These are phyloP conservation scores for Sula dactylatra DNA, from an alignment of 2,113 vertebrate species.

Conservation along the genomic window DNA sequence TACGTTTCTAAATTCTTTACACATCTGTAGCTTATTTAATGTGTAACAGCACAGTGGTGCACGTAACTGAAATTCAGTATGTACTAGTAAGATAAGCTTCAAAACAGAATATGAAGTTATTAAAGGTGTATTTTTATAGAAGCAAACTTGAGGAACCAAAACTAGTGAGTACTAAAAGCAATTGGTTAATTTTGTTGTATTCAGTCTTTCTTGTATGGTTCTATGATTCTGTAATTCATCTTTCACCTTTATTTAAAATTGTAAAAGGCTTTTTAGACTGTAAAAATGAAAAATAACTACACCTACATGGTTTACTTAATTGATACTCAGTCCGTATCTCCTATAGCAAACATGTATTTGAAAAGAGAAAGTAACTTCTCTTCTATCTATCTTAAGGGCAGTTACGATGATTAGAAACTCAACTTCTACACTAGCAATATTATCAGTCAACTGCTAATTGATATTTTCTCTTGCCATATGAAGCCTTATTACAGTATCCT, in stretches of 20 bases:
- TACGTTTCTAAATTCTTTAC: not conserved
- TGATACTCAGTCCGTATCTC: rapidly evolving
- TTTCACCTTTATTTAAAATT: not conserved
- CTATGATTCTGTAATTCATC: not conserved
- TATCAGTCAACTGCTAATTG: not conserved
- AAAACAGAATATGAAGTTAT: not conserved
- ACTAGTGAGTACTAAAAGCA: not conserved
- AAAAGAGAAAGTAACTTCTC: not conserved
- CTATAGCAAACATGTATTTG: not conserved
- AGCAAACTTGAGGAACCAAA: not conserved
- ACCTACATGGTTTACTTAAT: not conserved
- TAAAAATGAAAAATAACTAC: not conserved
- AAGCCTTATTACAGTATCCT: not conserved
- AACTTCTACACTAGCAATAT: not conserved
- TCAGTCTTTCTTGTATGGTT: not conserved
- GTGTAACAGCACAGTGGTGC: not conserved
- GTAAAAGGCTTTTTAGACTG: not conserved
- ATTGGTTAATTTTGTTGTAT: not conserved
- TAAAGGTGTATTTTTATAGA: not conserved
- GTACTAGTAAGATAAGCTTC: not conserved
- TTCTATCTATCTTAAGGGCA: not conserved
- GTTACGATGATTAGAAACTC: not conserved
- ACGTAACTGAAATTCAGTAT: not conserved
- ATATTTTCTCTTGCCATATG: not conserved
- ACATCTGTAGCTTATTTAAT: not conserved